Evolutionary conservation across 2,888 invertebrate species (phyloP), one percentile per base, ranked within the genome.

Genomic region (Crocallis elinguaria): DNA sequence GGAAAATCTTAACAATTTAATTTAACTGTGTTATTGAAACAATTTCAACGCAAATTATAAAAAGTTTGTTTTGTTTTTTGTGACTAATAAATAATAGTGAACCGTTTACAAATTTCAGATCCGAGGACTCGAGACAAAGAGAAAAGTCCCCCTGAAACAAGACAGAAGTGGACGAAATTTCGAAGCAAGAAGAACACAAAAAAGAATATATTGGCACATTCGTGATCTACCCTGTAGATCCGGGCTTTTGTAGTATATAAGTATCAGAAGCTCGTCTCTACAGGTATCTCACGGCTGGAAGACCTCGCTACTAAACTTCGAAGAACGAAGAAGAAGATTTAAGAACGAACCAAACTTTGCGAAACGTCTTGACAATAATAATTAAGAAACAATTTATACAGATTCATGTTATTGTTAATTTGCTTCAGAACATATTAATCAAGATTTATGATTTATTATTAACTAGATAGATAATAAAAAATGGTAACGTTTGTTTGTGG

Each of bases 201-300:
- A 69, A 32, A 36, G 58, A 67, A 66, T 62, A 66, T 67, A 62
- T 75, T 90, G 95, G 95, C 96, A 95, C 97, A 96, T 96, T 96
- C 97, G 97, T 98, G 97, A 97, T 96, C 97, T 98, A 98, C 98
- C 98, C 98, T 98, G 98, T 98, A 98, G 97, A 97, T 98, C 98
- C 98, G 98, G 98, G 98, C 97, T 98, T 98, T 97, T 98, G 98
- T 98, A 96, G 96, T 96, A 95, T 95, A 94, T 93, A 89, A 93
- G 57, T 90, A 95, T 97, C 98, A 98, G 98, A 98, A 98, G 98
- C 98, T 98, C 98, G 98, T 97, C 97, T 98, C 97, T 98, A 98
- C 98, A 98, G 98, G 98, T 98, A 98, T 98, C 97, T 98, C 97
- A 97, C 97, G 97, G 97, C 96, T 95, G 95, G 94, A 95, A 95